Conservation (phyloP, 2,797 vertebrate genomes). For the Novumbra hubbsi region DNA sequence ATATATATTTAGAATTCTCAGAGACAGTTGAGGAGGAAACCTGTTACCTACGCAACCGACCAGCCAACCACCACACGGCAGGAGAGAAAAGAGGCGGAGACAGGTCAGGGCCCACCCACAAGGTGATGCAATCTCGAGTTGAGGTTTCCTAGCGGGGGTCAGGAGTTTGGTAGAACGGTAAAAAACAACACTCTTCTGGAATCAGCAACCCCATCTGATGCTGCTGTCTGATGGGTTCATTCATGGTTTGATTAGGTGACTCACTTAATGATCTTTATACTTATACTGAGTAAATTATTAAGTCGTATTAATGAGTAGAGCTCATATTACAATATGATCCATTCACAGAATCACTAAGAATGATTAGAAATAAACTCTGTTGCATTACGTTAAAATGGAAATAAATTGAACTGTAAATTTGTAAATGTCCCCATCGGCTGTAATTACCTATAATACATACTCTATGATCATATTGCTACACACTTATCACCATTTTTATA, state of each 20-base stretch:
- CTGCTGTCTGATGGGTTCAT: background rate
- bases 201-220: background rate
- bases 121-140: background rate
- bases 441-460: too few relatives aligned
- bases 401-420: too few relatives aligned
- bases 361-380: too few relatives aligned
- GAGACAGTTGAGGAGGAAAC: background rate
- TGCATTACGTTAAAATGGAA: too few relatives aligned
- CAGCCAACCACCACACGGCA: background rate
- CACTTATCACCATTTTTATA: too few relatives aligned
- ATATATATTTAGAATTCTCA: background rate
- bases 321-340: background rate
- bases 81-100: background rate
- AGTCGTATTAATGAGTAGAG: background rate
- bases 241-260: too few relatives aligned
- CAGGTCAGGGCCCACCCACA: background rate
- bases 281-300: background rate
- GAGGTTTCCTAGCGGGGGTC: background rate
- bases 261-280: too few relatives aligned
- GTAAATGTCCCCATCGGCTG: too few relatives aligned
- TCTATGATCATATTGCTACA: too few relatives aligned
- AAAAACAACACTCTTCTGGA: too few relatives aligned
- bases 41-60: background rate
- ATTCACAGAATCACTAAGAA: background rate
- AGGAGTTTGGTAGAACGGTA: background rate